Evolutionary conservation across 92 coral and sea anemone genomes (phyloP), one percentile per base, ranked within the genome.

Genomic region (Phenganax stokvisi): DNA sequence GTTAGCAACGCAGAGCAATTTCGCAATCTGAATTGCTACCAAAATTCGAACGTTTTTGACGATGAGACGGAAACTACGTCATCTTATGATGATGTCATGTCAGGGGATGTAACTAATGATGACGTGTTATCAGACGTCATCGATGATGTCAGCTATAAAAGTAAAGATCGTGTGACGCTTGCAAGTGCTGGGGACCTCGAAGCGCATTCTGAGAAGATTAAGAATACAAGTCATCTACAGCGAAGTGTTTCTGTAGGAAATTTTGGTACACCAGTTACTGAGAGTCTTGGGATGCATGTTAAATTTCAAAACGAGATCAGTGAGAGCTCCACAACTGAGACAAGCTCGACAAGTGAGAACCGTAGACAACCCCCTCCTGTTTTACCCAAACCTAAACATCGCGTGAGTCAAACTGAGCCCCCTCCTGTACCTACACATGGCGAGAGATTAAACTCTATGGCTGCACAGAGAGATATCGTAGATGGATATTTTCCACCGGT

Each of bases 401-500:
- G 83, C 16, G 17, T 37, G 47, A 37, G 60, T 47, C 55, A 60
- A 27, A 62, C 74, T 6, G 74, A 47, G 11, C 54, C 63, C 16
- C 81, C 81, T 17, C 74, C 72, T 51, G 47, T 62, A 55, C 74
- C 83, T 20, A 11, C 30, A 13, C 62, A 16, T 56, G 15, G 54
- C 12, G 54, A 58, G 67, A 76, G 62, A 25, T 30, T 57, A 5
- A 77, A 77, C 54, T 77, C 81, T 59, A 64, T 79, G 83, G 74
- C 83, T 27, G 83, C 83, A 30, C 73, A 62, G 74, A 51, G 30
- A 27, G 83, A 79, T 51, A 79, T 79, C 37, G 83, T 79, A 51
- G 83, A 79, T 47, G 83, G 83, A 52, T 56, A 51, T 54, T 84
- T 89, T 28, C 97, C 99, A 12, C 97, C 91, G 30, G 90, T 89